Base-by-base conservation (phyloP, 1,140 invertebrate genomes). In the Spodoptera litura region DNA sequence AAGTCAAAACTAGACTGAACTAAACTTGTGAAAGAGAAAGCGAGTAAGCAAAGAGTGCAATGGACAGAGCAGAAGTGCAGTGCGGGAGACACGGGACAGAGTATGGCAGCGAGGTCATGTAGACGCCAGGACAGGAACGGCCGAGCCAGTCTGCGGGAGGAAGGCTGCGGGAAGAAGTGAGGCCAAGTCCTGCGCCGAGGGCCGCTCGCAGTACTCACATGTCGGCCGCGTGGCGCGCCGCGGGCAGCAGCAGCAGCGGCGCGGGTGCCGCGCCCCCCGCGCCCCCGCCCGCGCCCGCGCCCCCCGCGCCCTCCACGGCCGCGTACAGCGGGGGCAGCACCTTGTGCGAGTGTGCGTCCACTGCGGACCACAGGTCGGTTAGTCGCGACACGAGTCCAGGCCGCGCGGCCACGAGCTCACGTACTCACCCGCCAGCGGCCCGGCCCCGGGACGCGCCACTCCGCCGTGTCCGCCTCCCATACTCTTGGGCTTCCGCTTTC, bases 401-500 rank as follows among this genome's bases (percentile, higher is more conserved):
- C n/a, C 51, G 66, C 78, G 61, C 70, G 78, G 75, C 76, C 15
- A 52, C 51, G 53, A 12, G 49, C 61, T 12, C 68, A 59, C 61
- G 78, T 72, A 93, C 90, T 76, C 86, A 92, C 90, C 90, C 70
- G 90, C 78, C 27, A 92, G 86, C 38, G 66, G 80, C 59, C 73
- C 59, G 79, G 86, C 87, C 80, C 87, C 85, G 49, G 84, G 78
- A 53, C 88, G 82, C 78, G 87, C 81, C 72, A 86, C 87, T 75
- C 87, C 83, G 71, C 87, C 81, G 80, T 88, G 87, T 2, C 87
- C 89, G 72, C 92, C 92, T 72, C 93, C 92, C 91, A 94, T 92
- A 84, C 93, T 95, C 91, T 98, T 98, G 49, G 97, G 97, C 91
- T 99, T 99, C 77, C 98, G 95, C 90, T 99, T 99, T 58, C 98